Base-by-base conservation (phyloP, 2,888 invertebrate species). In the Chalcis sispes region DNA sequence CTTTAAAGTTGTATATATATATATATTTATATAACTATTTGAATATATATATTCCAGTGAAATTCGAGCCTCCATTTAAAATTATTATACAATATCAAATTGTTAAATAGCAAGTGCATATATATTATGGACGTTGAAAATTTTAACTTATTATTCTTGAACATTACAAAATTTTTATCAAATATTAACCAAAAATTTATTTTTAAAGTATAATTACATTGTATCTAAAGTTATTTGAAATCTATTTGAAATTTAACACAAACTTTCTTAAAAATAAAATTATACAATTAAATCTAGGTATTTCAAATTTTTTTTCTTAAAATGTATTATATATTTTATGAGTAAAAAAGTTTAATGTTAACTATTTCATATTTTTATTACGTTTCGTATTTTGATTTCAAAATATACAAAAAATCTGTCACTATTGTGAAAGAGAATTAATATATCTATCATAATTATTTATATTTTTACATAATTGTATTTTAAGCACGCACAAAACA, bases 401-500 rank as follows among this genome's bases (percentile, higher is more conserved):
- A 71, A 27, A 18, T 69, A 74, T 29, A 36, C n/a, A 32, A 36
- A 48, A 62, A 48, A 27, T 48, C n/a, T 65, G 4, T 46, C 15
- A 27, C 50, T 65, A 54, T 61, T 66, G 36, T 65, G 66, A 36
- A 23, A 61, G 62, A 50, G 58, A 54, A 36, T 65, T 40, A n/a
- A 23, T 56, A 29, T 27, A 64, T 42, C 23, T 67, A 46, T 56
- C n/a, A 48, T 70, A 58, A 23, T 62, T 42, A 58, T 58, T 64
- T 71, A 46, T 61, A 56, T 50, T 62, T 61, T 62, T 29, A 56
- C 54, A 29, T 20, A 46, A 54, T 66, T 23, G 54, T 59, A 71
- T 40, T 69, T 71, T 27, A 76, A 67, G 25, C 10, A 52, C 20
- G 67, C 66, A 74, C 67, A 67, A 67, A 74, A 46, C 10, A 40